These are phyloP conservation scores for Leptogaster cylindrica DNA, from an alignment of 2,888 invertebrate genomes.

Conservation along the genomic window DNA sequence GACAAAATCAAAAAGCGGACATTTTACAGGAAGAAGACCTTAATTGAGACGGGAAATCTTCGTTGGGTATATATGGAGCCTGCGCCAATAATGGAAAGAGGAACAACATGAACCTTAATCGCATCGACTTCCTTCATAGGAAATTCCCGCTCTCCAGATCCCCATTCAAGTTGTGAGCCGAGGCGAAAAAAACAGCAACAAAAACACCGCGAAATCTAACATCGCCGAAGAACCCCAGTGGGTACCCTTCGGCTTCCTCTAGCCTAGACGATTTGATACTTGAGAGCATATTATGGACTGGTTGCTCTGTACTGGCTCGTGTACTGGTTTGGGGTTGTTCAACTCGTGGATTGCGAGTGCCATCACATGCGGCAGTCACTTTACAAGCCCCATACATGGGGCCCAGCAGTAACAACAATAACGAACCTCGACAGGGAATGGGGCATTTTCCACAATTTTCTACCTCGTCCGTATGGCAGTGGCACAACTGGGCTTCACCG, in stretches of 20 bases:
- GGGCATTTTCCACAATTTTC: constrained; percentile 34
- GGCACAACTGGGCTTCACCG: background rate
- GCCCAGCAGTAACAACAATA: background rate
- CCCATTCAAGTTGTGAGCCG: constrained; percentile 15
- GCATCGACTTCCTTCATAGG: constrained; percentile 36
- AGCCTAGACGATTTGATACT: constrained; percentile 35
- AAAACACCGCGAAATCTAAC: constrained; percentile 1
- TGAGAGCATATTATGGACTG: constrained; percentile 33
- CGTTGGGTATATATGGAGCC: constrained; percentile 8
- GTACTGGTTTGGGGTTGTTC: constrained; percentile 47
- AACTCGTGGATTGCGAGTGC: constrained; percentile 41
- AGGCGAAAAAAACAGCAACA: constrained; percentile 6
- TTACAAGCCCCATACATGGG: constrained; percentile 29
- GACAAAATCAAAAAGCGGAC: background rate
- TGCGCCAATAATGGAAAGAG: constrained; percentile 15
- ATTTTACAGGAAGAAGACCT: constrained; percentile 22
- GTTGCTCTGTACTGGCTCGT: constrained; percentile 38
- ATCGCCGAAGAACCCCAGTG: constrained; percentile 7
- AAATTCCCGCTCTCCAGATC: constrained; percentile 15
- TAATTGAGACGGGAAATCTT: constrained; percentile 22
- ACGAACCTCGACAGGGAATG: constrained; percentile 18
- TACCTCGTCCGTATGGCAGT: background rate
- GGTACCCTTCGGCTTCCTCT: constrained; percentile 31
- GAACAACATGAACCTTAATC: constrained; percentile 31
- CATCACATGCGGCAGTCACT: constrained; percentile 31